These are phyloP conservation scores for Heliconius ismenius DNA, from an alignment of 2,888 invertebrate genomes.

Conservation along the genomic window DNA sequence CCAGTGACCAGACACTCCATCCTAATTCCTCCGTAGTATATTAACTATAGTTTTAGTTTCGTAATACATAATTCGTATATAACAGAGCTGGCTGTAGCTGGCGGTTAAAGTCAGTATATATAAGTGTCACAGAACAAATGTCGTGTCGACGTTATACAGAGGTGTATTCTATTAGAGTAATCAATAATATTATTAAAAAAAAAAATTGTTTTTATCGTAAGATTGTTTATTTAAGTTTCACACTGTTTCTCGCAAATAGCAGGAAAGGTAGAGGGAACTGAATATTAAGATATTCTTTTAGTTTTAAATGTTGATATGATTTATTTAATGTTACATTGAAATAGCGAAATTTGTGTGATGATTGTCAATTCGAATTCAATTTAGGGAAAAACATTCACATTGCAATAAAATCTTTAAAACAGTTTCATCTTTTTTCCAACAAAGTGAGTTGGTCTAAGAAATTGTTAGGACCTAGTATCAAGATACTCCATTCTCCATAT, in stretches of 20 bases:
- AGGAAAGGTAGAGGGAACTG: neutral
- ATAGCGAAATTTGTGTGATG: neutral
- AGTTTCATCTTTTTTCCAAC: too few relatives aligned
- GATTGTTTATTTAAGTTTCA: too few relatives aligned
- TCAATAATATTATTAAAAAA: neutral
- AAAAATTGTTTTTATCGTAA: too few relatives aligned
- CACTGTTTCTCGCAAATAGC: too few relatives aligned
- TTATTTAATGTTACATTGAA: too few relatives aligned
- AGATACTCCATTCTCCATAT: too few relatives aligned
- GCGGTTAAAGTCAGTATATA: conserved; percentile 43
- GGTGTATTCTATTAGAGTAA: conserved; percentile 14
- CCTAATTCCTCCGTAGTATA: too few relatives aligned
- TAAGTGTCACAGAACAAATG: conserved; percentile 50
- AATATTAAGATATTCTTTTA: neutral
- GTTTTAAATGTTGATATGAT: too few relatives aligned
- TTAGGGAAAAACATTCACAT: neutral
- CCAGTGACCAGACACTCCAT: neutral
- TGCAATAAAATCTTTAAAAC: neutral
- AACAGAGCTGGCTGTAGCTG: conserved; percentile 18
- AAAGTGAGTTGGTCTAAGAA: too few relatives aligned
- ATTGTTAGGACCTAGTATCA: too few relatives aligned
- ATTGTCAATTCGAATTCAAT: neutral
- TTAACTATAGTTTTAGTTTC: neutral
- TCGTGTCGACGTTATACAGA: conserved; percentile 40
- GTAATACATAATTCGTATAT: conserved; percentile 3